Evolutionary conservation across 2,888 invertebrate species (phyloP).

Genomic region (Trichogramma evanescens): DNA sequence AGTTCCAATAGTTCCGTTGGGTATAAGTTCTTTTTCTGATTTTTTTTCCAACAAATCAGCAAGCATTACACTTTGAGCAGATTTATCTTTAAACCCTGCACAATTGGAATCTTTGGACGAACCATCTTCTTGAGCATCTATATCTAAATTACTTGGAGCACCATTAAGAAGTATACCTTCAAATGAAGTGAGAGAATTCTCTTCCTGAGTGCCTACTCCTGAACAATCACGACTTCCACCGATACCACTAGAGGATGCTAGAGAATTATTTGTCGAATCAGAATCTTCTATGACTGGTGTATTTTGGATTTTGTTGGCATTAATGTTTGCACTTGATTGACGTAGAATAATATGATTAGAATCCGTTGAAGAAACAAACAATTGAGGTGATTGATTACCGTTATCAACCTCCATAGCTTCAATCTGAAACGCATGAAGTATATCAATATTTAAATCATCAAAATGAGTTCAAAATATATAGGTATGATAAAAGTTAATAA

Average conservation of each 20-base stretch:
- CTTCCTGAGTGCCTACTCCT: constrained; percentile 53
- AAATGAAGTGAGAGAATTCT: constrained; percentile 58
- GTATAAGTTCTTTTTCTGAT: constrained; percentile 55
- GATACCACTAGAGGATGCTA: constrained; percentile 54
- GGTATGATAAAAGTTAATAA: neutral
- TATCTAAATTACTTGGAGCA: constrained; percentile 49
- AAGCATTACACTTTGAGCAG: constrained; percentile 56
- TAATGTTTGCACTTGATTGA: no score
- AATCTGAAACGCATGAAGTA: neutral
- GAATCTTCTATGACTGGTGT: constrained; percentile 47
- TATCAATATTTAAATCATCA: neutral
- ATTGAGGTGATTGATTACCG: neutral
- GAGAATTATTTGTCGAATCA: constrained; percentile 53
- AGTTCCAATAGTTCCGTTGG: constrained; percentile 55
- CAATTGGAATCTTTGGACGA: constrained; percentile 50
- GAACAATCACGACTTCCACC: constrained; percentile 47
- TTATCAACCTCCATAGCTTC: constrained; percentile 16
- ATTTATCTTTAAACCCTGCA: constrained; percentile 53
- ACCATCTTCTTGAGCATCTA: constrained; percentile 54
- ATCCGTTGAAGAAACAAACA: neutral
- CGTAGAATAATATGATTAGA: no score
- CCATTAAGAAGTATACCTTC: constrained; percentile 58
- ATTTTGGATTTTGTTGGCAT: constrained; percentile 13
- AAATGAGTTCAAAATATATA: neutral
- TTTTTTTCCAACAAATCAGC: constrained; percentile 79